Base-by-base conservation (phyloP, 1,140 invertebrate genomes). In the Scaptomyza graminum region DNA sequence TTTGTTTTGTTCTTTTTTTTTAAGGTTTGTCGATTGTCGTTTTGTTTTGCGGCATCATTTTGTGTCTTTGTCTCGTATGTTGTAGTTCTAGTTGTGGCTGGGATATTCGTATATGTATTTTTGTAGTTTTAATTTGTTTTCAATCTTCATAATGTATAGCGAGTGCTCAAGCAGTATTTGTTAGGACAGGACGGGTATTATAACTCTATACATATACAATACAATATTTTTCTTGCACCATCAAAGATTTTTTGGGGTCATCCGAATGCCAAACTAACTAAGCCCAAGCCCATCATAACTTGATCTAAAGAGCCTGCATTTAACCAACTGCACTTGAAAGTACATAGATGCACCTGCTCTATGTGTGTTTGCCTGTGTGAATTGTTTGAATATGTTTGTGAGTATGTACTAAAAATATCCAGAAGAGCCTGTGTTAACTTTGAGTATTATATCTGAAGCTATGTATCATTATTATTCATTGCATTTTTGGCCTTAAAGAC, bases 21-120 rank as follows among this genome's bases (percentile, higher is more conserved):
- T 64, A 18, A 41, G 22, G 47, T 62, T 59, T 78, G 37, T 78
- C 62, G 72, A 78, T 78, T 78, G 75, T 78, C 72, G 43, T 66
- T 75, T 74, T 56, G 55, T 77, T 74, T 77, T 74, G 55, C 61
- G 65, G 69, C 63, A 75, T 66, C 50, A 54, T 54, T 62, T 72
- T 43, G 61, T 59, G 22, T 69, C 56, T 57, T 71, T 65, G 68
- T 63, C 54, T 51, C 25, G 50, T 61, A 37, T 54, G 39, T 62
- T 56, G 12, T 69, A 47, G 39, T 62, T 56, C 9, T 69, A 51
- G 22, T 54, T 71, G 43, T 59, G 34, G 46, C 46, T 68, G 37
- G 50, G 22, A 18, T 50, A 39, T 56, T 69, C 46, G 51, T 69
- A 18, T 41, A 46, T 44, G 18, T 41, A 46, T 44, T 13, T 74